Percentiles rank a stretch among this genome's conserved stretches.
These are phyloP conservation scores for Centruroides sculpturatus DNA, from an alignment of 1,140 invertebrate genomes.

Conservation along the genomic window DNA sequence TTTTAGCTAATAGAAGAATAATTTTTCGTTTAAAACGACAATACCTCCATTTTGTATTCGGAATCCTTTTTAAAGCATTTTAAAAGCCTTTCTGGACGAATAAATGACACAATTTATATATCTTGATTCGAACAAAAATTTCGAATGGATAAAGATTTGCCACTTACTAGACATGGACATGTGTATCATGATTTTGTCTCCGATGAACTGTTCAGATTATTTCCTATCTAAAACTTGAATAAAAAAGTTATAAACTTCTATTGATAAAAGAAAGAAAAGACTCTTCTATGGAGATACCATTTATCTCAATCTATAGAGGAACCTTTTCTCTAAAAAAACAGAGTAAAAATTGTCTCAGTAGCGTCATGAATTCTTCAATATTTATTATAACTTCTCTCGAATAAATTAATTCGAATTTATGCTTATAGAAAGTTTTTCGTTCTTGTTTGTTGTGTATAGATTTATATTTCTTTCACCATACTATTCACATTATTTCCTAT, in stretches of 20 bases:
- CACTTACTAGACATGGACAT: not conserved
- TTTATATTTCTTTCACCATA: no score
- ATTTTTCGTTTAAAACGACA: no score
- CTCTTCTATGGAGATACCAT: no score
- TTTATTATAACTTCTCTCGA: conserved; percentile 4
- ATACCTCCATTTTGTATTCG: not conserved
- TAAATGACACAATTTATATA: conserved; percentile 1
- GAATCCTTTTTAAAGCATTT: conserved; percentile 1
- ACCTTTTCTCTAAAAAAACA: not conserved
- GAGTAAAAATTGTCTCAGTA: not conserved
- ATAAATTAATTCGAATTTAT: not conserved
- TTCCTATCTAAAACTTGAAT: no score
- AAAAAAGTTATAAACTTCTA: no score
- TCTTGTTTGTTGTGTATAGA: no score
- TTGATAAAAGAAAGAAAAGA: no score
- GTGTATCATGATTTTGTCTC: not conserved
- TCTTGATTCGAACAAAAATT: not conserved
- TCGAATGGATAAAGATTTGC: not conserved
- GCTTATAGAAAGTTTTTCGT: no score
- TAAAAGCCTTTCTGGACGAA: not conserved
- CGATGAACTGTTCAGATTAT: not conserved
- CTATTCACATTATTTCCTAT: no score
- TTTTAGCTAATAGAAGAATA: no score
- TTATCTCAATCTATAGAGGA: no score
- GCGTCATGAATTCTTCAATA: conserved; percentile 5